These are phyloP conservation scores for Gallinago jamesoni DNA, from an alignment of 2,113 vertebrate genomes.

Conservation along the genomic window DNA sequence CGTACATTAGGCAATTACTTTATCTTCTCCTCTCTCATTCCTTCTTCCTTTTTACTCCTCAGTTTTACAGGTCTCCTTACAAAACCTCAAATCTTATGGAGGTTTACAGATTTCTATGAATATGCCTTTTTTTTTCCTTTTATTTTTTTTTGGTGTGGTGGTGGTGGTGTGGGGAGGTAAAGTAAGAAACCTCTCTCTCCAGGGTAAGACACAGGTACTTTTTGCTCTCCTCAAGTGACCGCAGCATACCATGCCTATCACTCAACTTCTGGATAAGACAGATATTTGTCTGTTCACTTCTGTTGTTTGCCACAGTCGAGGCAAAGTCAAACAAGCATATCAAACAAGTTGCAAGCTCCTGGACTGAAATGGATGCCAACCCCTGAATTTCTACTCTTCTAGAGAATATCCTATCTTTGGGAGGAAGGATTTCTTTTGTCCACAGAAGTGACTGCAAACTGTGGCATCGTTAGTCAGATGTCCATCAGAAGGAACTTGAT, in stretches of 20 bases:
- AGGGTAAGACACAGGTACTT: not conserved
- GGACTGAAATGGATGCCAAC: not conserved
- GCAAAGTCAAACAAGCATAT: not conserved
- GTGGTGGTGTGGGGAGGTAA: not conserved
- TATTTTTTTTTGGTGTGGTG: not conserved
- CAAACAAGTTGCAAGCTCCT: not conserved
- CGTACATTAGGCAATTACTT: constrained; percentile 49
- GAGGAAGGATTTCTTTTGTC: not conserved
- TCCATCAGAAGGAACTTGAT: not conserved
- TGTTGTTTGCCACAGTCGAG: not conserved
- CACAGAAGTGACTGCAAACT: not conserved
- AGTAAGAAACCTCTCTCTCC: not conserved
- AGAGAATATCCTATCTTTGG: not conserved
- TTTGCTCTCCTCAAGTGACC: not conserved
- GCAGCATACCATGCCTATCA: not conserved
- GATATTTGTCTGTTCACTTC: not conserved
- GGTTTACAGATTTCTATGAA: not conserved
- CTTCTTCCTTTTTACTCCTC: not conserved
- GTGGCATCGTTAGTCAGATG: not conserved
- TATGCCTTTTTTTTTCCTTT: not conserved
- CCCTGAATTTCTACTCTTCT: not conserved
- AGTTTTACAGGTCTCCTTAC: constrained; percentile 5
- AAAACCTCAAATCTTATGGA: not conserved
- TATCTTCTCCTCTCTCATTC: not conserved
- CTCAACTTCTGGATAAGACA: constrained; percentile 16